These are phyloP conservation scores for Tribolium castaneum DNA, from an alignment of 1,140 invertebrate species.

Conservation along the genomic window DNA sequence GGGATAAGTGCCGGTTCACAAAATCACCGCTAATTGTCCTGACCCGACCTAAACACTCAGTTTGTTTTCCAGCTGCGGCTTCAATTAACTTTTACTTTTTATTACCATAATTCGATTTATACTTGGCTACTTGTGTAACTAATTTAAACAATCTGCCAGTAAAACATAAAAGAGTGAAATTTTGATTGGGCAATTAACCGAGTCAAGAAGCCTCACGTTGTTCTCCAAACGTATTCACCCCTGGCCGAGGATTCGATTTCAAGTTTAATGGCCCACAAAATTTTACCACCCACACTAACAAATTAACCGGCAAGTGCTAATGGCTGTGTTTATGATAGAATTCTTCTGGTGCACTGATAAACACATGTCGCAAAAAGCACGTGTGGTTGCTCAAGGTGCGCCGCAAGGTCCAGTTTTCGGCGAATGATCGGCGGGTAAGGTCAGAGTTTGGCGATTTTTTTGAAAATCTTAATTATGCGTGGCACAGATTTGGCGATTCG, in stretches of 20 bases:
- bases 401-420: constrained; percentile 12
- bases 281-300: constrained; percentile 16
- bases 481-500: not conserved
- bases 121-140: constrained; percentile 20
- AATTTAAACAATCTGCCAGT: not conserved
- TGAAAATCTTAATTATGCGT: not conserved
- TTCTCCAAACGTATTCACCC: not conserved
- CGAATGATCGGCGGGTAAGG: not conserved
- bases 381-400: constrained; percentile 10
- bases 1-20: not conserved
- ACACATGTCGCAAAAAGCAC: constrained; percentile 11
- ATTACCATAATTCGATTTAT: constrained; percentile 16
- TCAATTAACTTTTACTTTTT: constrained; percentile 33
- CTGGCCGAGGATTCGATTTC: not conserved
- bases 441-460: not conserved
- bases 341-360: no score
- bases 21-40: not conserved
- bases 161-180: constrained; percentile 27
- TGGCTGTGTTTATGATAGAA: constrained; percentile 1
- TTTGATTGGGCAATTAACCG: not conserved
- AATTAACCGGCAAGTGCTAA: constrained; percentile 1
- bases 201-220: not conserved
- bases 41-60: constrained; percentile 7
- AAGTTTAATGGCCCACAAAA: constrained; percentile 8
- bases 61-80: not conserved